A percentile compares a stretch with the other conserved stretches of the same genome.
Evolutionary conservation across 2,797 vertebrate genomes (phyloP).

Genomic region (Otus scops): DNA sequence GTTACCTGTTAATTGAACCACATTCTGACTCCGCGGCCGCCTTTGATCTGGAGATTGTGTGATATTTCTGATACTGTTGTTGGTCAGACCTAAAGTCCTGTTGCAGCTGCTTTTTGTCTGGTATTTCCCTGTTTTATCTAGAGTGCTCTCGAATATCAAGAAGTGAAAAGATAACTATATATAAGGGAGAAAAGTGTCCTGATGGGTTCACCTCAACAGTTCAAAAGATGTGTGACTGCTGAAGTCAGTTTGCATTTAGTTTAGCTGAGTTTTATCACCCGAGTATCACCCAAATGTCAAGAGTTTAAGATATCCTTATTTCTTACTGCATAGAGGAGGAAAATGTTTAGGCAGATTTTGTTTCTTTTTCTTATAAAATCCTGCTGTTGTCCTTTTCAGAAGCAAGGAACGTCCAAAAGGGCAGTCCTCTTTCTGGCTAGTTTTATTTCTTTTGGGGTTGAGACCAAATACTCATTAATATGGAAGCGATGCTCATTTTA

Average conservation of each 20-base stretch:
- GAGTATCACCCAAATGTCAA: background rate
- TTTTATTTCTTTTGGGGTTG: background rate
- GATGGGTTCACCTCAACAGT: background rate
- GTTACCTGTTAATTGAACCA: background rate
- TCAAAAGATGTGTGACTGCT: background rate
- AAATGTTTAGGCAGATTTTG: background rate
- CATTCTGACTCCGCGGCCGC: fast-evolving
- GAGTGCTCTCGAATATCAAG: background rate
- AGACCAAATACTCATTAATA: background rate
- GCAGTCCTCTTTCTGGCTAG: background rate
- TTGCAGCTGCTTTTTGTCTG: background rate
- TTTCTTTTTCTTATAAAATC: background rate
- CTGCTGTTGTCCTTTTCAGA: background rate
- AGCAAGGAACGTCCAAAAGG: background rate
- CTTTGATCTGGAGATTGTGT: background rate
- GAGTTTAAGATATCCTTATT: background rate
- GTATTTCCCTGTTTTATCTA: background rate
- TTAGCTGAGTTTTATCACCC: background rate
- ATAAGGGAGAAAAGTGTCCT: background rate
- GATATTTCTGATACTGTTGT: background rate
- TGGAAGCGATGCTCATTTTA: background rate
- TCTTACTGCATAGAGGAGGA: background rate
- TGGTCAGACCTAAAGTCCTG: background rate
- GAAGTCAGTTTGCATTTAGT: slow-evolving; percentile 20
- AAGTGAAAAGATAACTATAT: background rate